Percentiles rank a stretch among this genome's conserved stretches.
phyloP scores from a whole-genome alignment of 1,140 invertebrate species.

The Chelonus insularis region DNA sequence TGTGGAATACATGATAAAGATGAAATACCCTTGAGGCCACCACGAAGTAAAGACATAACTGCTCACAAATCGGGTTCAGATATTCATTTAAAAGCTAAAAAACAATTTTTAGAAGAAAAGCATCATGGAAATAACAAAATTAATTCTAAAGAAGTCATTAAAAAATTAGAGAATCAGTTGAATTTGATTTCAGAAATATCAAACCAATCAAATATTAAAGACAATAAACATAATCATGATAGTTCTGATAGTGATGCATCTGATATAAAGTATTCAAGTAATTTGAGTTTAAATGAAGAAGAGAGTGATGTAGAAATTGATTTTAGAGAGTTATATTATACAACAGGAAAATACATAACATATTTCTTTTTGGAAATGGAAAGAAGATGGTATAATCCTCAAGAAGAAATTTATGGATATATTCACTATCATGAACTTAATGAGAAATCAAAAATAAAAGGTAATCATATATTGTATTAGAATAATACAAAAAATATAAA shows the following conservation, averaged over 20 bases:
- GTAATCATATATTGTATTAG: too few relatives aligned
- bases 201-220: too few relatives aligned
- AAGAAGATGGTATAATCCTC: constrained; percentile 47
- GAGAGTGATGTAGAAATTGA: constrained; percentile 35
- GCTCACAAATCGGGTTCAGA: background rate
- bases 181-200: too few relatives aligned
- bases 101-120: too few relatives aligned
- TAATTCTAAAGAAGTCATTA: too few relatives aligned
- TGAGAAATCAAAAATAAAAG: constrained; percentile 1
- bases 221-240: constrained; percentile 40
- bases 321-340: constrained; percentile 50
- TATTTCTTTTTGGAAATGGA: constrained; percentile 56
- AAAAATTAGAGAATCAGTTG: too few relatives aligned
- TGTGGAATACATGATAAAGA: background rate
- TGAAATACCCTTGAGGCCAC: constrained; percentile 2
- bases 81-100: too few relatives aligned
- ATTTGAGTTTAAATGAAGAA: constrained; percentile 37
- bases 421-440: constrained; percentile 43
- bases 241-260: constrained; percentile 48
- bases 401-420: constrained; percentile 46
- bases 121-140: background rate
- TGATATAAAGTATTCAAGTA: constrained; percentile 41
- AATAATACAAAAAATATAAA: too few relatives aligned
- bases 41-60: background rate
- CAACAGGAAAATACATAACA: constrained; percentile 51